Evolutionary conservation across 2,797 vertebrate genomes (phyloP).

Genomic region (Momotus momota): DNA sequence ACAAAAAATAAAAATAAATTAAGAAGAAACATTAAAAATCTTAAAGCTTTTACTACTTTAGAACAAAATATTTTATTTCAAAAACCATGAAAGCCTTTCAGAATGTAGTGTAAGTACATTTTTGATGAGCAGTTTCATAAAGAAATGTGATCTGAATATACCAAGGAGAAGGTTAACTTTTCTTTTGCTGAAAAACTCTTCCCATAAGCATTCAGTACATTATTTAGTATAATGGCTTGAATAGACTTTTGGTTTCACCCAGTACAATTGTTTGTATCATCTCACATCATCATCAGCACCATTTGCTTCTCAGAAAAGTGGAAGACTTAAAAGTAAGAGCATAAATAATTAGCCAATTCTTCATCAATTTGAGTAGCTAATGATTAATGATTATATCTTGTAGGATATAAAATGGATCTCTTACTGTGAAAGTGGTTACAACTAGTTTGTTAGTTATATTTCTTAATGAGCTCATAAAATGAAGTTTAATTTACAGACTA

Average conservation of each 20-base stretch:
- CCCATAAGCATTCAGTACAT: background rate
- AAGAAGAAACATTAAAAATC: background rate
- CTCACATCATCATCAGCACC: background rate
- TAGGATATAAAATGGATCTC: background rate
- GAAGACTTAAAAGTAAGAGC: background rate
- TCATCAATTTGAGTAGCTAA: background rate
- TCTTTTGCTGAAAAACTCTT: background rate
- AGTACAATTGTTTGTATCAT: background rate
- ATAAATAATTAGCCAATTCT: background rate
- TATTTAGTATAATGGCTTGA: background rate
- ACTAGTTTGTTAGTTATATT: background rate
- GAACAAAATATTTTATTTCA: background rate
- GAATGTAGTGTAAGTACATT: background rate
- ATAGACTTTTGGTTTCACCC: background rate
- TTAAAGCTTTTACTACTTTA: background rate
- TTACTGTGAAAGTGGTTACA: background rate
- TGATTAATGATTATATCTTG: background rate
- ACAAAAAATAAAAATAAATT: background rate
- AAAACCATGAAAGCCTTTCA: background rate
- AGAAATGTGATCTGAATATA: background rate
- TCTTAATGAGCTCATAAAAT: background rate
- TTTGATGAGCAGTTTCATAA: background rate
- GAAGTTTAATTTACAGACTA: background rate
- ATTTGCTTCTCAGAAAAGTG: background rate
- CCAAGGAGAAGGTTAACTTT: background rate